Conservation (phyloP, 1,140 invertebrate genomes). For the Penaeus japonicus region DNA sequence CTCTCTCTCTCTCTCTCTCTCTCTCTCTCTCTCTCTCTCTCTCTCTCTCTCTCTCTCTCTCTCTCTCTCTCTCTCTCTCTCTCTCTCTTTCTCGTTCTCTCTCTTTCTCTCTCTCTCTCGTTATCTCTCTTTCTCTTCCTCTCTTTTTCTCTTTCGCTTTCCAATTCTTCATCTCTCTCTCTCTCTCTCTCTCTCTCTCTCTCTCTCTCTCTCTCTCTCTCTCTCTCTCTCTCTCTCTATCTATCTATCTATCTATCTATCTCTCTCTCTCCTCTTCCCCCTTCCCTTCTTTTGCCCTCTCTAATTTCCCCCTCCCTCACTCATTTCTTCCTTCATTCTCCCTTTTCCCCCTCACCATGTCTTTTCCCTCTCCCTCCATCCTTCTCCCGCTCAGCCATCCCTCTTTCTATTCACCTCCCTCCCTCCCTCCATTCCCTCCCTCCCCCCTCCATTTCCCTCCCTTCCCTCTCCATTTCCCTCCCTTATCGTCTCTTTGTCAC, state of each 20-base stretch:
- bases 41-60: too few species aligned
- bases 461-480: not conserved
- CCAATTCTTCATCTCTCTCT: too few species aligned
- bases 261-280: not conserved
- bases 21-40: not conserved
- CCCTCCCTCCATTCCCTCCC: not conserved
- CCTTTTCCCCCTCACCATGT: not conserved
- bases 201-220: too few species aligned
- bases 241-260: not conserved
- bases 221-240: not conserved
- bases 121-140: too few species aligned
- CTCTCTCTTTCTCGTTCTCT: too few species aligned
- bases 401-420: too few species aligned
- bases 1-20: not conserved
- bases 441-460: not conserved
- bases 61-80: not conserved
- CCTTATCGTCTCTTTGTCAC: not conserved
- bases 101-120: too few species aligned
- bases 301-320: not conserved
- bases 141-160: too few species aligned
- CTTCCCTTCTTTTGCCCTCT: not conserved
- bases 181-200: too few species aligned
- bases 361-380: not conserved
- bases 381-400: too few species aligned
- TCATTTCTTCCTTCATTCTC: too few species aligned